Conservation (phyloP, 37 sponge, comb jelly and placozoan genomes). For the Cliona cf. orientalis region DNA sequence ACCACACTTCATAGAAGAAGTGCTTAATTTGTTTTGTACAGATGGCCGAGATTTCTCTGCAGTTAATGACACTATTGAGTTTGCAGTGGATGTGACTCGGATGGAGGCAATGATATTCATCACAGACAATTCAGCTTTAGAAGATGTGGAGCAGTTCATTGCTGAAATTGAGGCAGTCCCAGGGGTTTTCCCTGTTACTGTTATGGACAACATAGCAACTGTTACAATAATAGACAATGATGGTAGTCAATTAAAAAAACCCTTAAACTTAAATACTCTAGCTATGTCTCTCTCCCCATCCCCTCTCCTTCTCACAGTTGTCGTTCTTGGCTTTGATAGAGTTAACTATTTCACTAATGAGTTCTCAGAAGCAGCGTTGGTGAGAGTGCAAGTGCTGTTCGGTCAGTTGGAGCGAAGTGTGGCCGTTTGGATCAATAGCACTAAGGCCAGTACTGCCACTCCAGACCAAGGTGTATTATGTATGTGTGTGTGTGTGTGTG, state of each 20-base stretch:
- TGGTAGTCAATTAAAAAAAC: background rate
- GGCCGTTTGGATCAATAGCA: constrained; percentile 6
- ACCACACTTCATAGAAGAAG: no score
- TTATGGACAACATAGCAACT: background rate
- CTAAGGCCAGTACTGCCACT: background rate
- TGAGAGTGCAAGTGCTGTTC: background rate
- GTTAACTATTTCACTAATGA: background rate
- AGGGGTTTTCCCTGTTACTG: constrained; percentile 34
- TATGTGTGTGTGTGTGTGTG: no score
- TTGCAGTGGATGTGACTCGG: constrained; percentile 14
- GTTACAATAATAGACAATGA: constrained; percentile 36
- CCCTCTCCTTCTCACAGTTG: background rate
- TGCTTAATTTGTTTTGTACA: background rate
- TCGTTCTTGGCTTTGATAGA: constrained; percentile 11
- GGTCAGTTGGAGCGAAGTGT: background rate
- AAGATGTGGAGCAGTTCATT: constrained; percentile 19
- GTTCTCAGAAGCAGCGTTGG: background rate
- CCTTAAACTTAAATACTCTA: background rate
- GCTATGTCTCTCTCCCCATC: background rate
- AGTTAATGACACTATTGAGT: background rate
- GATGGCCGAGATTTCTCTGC: constrained; percentile 13
- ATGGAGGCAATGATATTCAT: background rate
- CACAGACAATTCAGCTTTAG: constrained; percentile 3
- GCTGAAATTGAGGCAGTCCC: background rate
- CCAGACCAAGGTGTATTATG: background rate